Base-by-base conservation (phyloP, 2,113 vertebrate genomes). In the Indicator maculatus region DNA sequence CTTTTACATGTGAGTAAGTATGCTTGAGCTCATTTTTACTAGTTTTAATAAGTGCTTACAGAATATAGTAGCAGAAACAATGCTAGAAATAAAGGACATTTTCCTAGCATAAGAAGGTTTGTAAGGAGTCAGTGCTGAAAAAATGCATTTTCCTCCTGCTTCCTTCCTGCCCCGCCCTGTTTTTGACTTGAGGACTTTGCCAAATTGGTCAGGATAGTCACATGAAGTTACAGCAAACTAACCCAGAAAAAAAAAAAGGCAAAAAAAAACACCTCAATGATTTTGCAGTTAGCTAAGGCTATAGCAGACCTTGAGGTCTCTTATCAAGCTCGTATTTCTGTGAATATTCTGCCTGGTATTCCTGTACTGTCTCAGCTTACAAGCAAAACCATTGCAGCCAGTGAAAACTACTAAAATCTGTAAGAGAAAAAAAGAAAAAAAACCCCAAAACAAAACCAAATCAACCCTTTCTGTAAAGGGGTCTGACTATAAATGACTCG, bases 161-260 rank as follows among this genome's bases (percentile, higher is more conserved):
- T 38, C 11, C 4, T 33, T 60, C 16, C 6, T 17, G 15, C 15
- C 41, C 41, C 41, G 6, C 30, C 24, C 0, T 9, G 0, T 45
- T 10, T 72, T 66, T 80, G 16, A 33, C 44, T 76, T 44, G 28
- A 53, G 19, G 19, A 8, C 38, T 87, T 93, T 87, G 73, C n/a
- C 44, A 60, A 80, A 75, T 47, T 17, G 45, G 28, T 67, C 53
- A 74, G 20, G 30, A 18, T 31, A 38, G 71, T 61, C 65, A 38
- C 16, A 30, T 55, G 9, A 70, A 41, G 52, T 65, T 71, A 36
- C 13, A 82, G 45, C 11, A 60, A 36, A 30, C 11, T n/a, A 73
- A 23, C 33, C 60, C 19, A 83, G 78, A 5, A 16, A 44, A 41
- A 41, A 14, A 16, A 44, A 44, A 44, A 41, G 5, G 10, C 11